Percentiles rank a stretch among this genome's conserved stretches.
Evolutionary conservation across 2,797 vertebrate genomes (phyloP).

Genomic region (Meriones psammophilus): DNA sequence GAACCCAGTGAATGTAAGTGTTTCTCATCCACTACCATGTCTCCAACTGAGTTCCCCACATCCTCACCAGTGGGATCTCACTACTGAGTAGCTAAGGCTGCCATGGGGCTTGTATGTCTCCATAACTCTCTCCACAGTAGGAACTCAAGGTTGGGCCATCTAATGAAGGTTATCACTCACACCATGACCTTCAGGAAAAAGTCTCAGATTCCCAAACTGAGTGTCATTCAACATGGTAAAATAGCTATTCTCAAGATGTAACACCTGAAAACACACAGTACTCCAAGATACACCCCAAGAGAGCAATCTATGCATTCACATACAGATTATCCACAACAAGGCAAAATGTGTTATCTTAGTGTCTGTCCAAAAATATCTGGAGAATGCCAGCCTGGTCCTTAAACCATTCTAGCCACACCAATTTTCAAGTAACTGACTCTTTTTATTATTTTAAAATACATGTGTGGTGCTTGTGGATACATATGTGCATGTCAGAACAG

Average conservation of each 20-base stretch:
- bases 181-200: not conserved
- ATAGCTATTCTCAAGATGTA: not conserved
- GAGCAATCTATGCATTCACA: not conserved
- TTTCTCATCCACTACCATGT: not conserved
- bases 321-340: not conserved
- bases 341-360: not conserved
- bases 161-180: not conserved
- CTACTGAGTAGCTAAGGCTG: not conserved
- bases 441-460: not conserved
- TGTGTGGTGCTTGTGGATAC: not conserved
- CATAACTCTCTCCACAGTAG: not conserved
- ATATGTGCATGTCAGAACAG: no score
- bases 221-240: not conserved
- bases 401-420: not conserved
- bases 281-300: not conserved
- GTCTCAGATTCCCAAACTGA: not conserved
- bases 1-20: not conserved
- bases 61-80: not conserved
- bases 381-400: not conserved
- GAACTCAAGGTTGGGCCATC: no score
- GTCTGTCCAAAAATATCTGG: not conserved
- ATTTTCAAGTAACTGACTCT: not conserved
- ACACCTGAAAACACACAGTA: not conserved
- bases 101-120: not conserved
- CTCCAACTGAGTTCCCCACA: not conserved